Evolutionary conservation across 64 coral and sea anemone genomes (phyloP).

Genomic region (Montipora efflorescens): DNA sequence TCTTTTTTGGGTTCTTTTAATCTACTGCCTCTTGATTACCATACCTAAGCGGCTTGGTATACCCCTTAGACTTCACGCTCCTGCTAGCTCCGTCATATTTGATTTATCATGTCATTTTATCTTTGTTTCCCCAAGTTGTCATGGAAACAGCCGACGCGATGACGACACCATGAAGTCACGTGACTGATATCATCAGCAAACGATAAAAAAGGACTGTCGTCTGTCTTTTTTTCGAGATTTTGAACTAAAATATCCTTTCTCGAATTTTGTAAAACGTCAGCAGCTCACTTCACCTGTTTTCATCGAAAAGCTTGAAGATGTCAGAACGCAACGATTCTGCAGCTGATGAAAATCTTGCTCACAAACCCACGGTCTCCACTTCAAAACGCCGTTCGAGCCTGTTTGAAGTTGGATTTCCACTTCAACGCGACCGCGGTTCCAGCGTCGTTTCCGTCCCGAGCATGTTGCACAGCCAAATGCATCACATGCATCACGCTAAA

Average conservation of each 20-base stretch:
- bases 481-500: conserved; percentile 58
- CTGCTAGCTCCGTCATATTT: background rate
- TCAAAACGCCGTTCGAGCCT: conserved; percentile 78
- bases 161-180: conserved; percentile 1
- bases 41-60: no score
- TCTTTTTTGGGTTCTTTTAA: no score
- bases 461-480: conserved; percentile 82
- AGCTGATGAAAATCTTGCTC: background rate
- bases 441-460: conserved; percentile 88
- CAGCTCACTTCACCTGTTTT: background rate
- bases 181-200: conserved; percentile 9
- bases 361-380: background rate
- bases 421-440: conserved; percentile 85
- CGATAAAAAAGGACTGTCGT: no score
- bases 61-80: no score
- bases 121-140: background rate
- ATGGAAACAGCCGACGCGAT: background rate
- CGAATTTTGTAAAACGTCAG: background rate
- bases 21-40: no score
- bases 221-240: background rate
- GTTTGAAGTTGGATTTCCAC: conserved; percentile 95
- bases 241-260: background rate
- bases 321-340: background rate
- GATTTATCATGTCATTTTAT: background rate
- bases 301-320: background rate